Percentiles rank a stretch among this genome's conserved stretches.
Conservation (phyloP, 2,113 vertebrate genomes). For the Larimichthys crocea region DNA sequence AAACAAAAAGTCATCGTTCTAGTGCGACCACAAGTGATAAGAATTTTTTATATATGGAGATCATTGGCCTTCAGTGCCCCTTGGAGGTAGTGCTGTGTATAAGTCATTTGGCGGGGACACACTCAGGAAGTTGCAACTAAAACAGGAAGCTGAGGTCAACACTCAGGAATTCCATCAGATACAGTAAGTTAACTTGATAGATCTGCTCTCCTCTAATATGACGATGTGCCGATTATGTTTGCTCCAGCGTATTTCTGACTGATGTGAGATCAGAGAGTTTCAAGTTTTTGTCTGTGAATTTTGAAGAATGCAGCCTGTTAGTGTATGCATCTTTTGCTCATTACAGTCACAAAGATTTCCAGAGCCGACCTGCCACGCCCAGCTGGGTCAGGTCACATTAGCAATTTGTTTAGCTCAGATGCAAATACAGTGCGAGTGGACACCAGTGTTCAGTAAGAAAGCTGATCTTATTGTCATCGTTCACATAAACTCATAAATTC, state of each 20-base stretch:
- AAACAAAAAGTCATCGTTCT: conserved; percentile 15
- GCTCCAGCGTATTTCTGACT: neutral
- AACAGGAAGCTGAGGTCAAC: conserved; percentile 82
- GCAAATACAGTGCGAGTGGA: neutral
- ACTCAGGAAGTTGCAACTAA: conserved; percentile 78
- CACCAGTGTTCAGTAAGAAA: neutral
- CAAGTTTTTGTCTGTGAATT: neutral
- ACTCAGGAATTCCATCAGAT: conserved; percentile 77
- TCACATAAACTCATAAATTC: neutral
- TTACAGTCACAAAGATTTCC: neutral
- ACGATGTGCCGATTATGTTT: conserved; percentile 4
- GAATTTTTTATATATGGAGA: conserved; percentile 21
- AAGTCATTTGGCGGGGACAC: conserved; percentile 51
- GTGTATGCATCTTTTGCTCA: neutral
- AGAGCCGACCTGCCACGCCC: conserved; percentile 18
- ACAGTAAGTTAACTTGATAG: conserved; percentile 47
- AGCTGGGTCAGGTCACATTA: neutral
- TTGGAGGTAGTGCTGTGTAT: conserved; percentile 18
- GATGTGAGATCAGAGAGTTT: neutral
- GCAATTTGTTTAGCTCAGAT: neutral
- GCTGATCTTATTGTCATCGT: neutral
- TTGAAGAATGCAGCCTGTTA: neutral
- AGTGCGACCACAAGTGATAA: neutral
- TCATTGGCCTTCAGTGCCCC: neutral
- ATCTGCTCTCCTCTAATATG: conserved; percentile 33